Conservation (phyloP, 2,888 invertebrate species). For the Theristus sp. region DNA sequence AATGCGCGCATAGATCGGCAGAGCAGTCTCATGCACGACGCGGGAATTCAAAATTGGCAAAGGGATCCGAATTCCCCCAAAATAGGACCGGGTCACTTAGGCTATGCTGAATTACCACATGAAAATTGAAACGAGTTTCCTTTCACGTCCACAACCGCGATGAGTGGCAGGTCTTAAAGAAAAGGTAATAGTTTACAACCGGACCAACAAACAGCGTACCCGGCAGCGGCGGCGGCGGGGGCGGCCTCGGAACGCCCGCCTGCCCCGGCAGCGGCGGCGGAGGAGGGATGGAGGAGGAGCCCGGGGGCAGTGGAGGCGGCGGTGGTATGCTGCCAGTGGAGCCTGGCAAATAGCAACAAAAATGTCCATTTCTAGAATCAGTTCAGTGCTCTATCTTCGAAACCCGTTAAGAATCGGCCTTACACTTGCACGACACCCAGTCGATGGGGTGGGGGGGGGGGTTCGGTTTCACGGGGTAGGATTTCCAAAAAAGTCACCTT, state of each 20-base stretch:
- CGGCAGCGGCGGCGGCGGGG: slow-evolving; percentile 38
- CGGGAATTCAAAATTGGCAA: too few species aligned
- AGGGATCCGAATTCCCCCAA: too few species aligned
- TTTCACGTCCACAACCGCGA: too few species aligned
- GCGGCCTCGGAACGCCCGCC: slow-evolving; percentile 3
- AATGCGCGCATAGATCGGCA: too few species aligned
- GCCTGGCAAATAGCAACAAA: not conserved
- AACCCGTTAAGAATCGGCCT: too few species aligned
- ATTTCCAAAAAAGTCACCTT: too few species aligned
- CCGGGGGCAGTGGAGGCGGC: slow-evolving; percentile 21
- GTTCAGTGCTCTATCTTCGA: too few species aligned
- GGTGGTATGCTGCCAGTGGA: slow-evolving; percentile 9
- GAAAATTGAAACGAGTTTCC: too few species aligned
- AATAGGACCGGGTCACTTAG: too few species aligned
- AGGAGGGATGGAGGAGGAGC: slow-evolving; percentile 7
- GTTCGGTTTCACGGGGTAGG: slow-evolving; percentile 14
- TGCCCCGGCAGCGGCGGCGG: slow-evolving; percentile 7
- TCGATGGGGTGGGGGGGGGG: slow-evolving; percentile 4
- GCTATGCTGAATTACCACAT: too few species aligned
- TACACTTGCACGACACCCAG: not conserved
- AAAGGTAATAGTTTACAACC: not conserved
- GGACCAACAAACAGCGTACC: not conserved
- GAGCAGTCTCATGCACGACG: too few species aligned
- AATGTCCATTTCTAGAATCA: not conserved
- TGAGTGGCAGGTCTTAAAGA: too few species aligned